Evolutionary conservation across 2,888 invertebrate species (phyloP).

Genomic region (Eupithecia dodoneata): DNA sequence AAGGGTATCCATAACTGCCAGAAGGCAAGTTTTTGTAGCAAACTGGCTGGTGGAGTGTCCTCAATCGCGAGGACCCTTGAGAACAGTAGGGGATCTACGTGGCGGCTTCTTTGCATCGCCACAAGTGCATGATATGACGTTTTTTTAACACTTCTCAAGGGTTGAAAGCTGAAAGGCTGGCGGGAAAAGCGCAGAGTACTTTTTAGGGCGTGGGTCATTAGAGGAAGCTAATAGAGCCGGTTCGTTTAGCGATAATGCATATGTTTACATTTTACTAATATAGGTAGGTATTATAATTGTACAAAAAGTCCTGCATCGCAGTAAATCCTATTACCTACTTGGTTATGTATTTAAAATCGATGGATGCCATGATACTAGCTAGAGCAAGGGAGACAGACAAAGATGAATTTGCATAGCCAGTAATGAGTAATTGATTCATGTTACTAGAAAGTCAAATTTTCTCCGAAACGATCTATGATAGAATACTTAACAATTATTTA

Average conservation of each 20-base stretch:
- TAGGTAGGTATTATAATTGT: neutral
- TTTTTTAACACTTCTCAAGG: conserved; percentile 31
- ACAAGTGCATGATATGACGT: conserved; percentile 33
- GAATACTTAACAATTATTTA: too few species aligned
- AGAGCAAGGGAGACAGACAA: neutral
- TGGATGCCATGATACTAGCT: too few species aligned
- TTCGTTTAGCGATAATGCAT: neutral
- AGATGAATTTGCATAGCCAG: neutral
- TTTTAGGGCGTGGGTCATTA: conserved; percentile 10
- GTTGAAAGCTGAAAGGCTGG: conserved; percentile 16
- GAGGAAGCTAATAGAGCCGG: neutral
- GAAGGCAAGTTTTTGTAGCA: conserved; percentile 41
- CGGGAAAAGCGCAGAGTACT: conserved; percentile 12
- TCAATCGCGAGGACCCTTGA: conserved; percentile 37
- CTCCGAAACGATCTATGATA: too few species aligned
- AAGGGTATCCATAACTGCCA: conserved; percentile 35
- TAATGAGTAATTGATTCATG: neutral
- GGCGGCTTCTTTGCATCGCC: conserved; percentile 42
- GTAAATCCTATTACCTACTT: neutral
- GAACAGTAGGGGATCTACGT: conserved; percentile 26
- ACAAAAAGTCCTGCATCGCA: neutral
- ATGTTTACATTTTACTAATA: neutral
- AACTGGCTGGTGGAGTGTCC: conserved; percentile 36
- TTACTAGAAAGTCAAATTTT: neutral
- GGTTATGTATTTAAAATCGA: too few species aligned